phyloP scores from a whole-genome alignment of 2,797 vertebrate genomes.

The Trachops cirrhosus region DNA sequence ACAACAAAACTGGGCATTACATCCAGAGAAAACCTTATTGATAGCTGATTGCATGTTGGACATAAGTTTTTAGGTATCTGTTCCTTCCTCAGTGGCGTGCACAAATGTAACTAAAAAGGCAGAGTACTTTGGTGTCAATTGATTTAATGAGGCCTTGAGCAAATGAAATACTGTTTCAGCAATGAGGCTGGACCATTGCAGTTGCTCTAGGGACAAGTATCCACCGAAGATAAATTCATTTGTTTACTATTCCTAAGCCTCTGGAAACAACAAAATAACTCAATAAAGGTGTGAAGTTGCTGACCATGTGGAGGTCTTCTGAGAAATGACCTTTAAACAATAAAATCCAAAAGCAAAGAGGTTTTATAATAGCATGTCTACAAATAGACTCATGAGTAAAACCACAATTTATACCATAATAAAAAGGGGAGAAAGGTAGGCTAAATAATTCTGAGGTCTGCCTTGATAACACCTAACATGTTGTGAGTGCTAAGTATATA shows the following conservation, averaged over 20 bases:
- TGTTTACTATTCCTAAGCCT: conserved; percentile 29
- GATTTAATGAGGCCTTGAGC: conserved; percentile 48
- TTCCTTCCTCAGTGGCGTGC: neutral
- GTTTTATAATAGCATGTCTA: neutral
- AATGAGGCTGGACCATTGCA: neutral
- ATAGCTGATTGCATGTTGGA: neutral
- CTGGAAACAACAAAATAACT: conserved; percentile 31
- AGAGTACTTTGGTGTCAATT: neutral
- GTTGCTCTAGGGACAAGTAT: neutral
- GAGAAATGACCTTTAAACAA: conserved; percentile 12
- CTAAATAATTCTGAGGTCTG: neutral
- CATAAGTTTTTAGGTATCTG: neutral
- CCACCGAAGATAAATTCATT: conserved; percentile 34
- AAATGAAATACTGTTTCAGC: conserved; percentile 43
- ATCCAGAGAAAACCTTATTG: neutral
- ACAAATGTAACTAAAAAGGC: neutral
- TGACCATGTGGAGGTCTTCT: neutral
- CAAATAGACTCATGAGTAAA: neutral
- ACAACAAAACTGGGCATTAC: neutral
- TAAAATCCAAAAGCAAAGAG: neutral
- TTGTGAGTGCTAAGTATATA: neutral
- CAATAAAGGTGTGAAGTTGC: conserved; percentile 25
- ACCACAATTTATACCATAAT: neutral
- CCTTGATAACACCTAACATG: neutral
- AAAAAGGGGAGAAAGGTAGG: neutral